Conservation (phyloP, 2,888 invertebrate species). For the Drosophila robusta region DNA sequence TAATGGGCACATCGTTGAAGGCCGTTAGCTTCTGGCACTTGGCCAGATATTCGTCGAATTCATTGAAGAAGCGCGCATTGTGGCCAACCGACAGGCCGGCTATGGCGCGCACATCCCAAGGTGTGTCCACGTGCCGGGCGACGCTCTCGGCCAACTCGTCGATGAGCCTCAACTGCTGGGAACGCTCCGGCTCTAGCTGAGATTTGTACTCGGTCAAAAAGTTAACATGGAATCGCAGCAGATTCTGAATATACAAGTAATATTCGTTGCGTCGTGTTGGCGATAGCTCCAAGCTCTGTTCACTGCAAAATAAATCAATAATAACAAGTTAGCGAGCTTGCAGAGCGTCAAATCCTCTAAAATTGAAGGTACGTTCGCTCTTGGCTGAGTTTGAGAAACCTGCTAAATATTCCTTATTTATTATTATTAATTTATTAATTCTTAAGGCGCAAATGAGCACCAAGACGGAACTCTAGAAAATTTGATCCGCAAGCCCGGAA, state of each 20-base stretch:
- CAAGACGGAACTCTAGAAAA: too few species aligned
- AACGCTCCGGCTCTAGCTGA: constrained; percentile 53
- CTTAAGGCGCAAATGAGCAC: too few species aligned
- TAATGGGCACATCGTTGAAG: constrained; percentile 71
- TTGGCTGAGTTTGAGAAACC: too few species aligned
- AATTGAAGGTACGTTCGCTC: too few species aligned
- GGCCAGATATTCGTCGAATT: constrained; percentile 65
- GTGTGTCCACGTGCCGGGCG: constrained; percentile 85
- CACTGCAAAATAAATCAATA: constrained; percentile 2
- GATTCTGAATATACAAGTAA: constrained; percentile 84
- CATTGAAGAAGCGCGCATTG: constrained; percentile 85
- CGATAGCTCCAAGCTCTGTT: constrained; percentile 52
- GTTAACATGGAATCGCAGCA: constrained; percentile 84
- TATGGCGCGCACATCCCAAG: constrained; percentile 89
- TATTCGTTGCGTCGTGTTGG: constrained; percentile 83
- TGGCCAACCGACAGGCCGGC: constrained; percentile 87
- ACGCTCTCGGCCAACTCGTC: constrained; percentile 80
- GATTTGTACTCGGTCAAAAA: constrained; percentile 84
- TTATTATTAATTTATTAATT: too few species aligned
- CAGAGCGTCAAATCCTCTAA: too few species aligned
- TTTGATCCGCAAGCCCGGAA: too few species aligned
- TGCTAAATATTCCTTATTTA: too few species aligned
- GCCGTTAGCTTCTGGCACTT: constrained; percentile 54
- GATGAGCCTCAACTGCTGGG: constrained; percentile 49
- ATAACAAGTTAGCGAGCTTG: too few species aligned